Base-by-base conservation (phyloP, 2,113 vertebrate genomes). In the Platanista minor region DNA sequence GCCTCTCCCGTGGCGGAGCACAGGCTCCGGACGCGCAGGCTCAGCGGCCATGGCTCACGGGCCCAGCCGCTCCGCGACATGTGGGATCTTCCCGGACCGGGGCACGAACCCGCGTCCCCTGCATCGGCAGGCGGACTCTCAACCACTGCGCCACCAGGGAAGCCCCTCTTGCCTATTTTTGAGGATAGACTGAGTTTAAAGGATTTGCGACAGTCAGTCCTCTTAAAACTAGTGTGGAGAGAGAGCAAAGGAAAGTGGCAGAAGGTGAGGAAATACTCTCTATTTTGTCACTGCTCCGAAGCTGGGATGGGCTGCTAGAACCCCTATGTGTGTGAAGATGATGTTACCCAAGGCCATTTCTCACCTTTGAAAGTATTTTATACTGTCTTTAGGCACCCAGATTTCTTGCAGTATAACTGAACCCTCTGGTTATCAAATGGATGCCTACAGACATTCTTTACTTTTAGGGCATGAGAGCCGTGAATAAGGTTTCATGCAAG, bases 261-360 rank as follows among this genome's bases (percentile, higher is more conserved):
- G 83, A 27, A 11, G 3, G 41, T 6, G 18, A 71, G 78, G 57
- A 49, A 33, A 62, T 41, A 27, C 4, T 12, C 20, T 27, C 18
- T 8, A 33, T 29, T 25, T 20, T 36, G 2, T 74, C 52, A 43
- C 64, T 29, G 10, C 62, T 72, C 23, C 39, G 2, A 3, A 0
- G 25, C 4, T 11, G 46, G 52, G 6, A 2, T 27, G 10, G 43
- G 85, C 72, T 29, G 46, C 61, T 2, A 27, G 49, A 54, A 33
- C 3, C 11, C 25, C 13, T 13, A 2, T 15, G 17, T 4, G 3
- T 4, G 0, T 5, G 36, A 8, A 1, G 59, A 57, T 3, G 14
- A 8, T 29, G 36, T 43, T 33, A 21, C 3, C 49, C 8, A 9
- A 43, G 5, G n/a, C 59, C 12, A 0, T 14, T 59, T 80, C 12